A percentile compares a stretch with the other conserved stretches of the same genome.
Evolutionary conservation across 2,113 vertebrate genomes (phyloP).

Genomic region (Triplophysa tibetana): DNA sequence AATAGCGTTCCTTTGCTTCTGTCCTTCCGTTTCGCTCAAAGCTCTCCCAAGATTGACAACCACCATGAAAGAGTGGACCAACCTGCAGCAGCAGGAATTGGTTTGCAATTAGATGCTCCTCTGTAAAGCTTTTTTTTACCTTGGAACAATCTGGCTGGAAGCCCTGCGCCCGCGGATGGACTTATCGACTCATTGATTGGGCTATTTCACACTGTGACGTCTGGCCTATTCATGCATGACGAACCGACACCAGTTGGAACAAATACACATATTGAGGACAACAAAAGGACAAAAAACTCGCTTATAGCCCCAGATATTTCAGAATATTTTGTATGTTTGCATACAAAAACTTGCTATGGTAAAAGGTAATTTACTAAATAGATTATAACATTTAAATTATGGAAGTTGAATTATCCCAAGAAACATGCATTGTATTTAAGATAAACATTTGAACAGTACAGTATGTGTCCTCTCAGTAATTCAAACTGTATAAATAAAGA

Average conservation of each 20-base stretch:
- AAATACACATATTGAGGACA: background rate
- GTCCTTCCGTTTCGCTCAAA: constrained; percentile 15
- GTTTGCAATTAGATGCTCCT: constrained; percentile 48
- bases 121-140: constrained; percentile 36
- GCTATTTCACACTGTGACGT: constrained; percentile 37
- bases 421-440: too few relatives aligned
- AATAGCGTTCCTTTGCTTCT: constrained; percentile 31
- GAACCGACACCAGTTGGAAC: constrained; percentile 10
- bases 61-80: constrained; percentile 34
- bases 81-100: constrained; percentile 43
- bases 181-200: constrained; percentile 28
- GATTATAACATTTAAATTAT: too few relatives aligned
- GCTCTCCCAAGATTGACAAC: constrained; percentile 38
- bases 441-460: too few relatives aligned
- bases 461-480: too few relatives aligned
- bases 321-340: background rate
- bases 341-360: too few relatives aligned
- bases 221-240: constrained; percentile 17
- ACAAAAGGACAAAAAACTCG: background rate
- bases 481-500: too few relatives aligned
- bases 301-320: background rate
- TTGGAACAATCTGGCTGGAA: constrained; percentile 40
- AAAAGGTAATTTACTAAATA: too few relatives aligned
- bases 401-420: too few relatives aligned
- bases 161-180: constrained; percentile 3